A percentile compares a stretch with the other conserved stretches of the same genome.
Conservation (phyloP, 2,797 vertebrate genomes). For the Neosilurus mollespiculum region DNA sequence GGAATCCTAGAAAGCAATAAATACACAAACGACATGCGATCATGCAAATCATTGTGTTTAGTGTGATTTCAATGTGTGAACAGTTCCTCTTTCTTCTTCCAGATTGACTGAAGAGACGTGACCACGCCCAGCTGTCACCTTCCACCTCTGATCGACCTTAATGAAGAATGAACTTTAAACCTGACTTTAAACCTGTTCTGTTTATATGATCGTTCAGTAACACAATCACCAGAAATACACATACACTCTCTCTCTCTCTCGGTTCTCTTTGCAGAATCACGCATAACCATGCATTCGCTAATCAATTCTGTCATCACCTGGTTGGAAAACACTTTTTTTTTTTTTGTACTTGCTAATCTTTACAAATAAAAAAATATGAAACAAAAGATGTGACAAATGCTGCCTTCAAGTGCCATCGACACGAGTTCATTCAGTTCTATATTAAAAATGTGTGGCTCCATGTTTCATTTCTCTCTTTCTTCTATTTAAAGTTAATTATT, state of each 20-base stretch:
- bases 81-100: constrained; percentile 4
- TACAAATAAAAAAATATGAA: constrained; percentile 37
- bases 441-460: no score
- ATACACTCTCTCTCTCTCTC: no score
- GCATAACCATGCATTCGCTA: neutral
- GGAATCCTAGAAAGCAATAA: neutral
- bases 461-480: no score
- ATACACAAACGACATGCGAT: neutral
- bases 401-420: neutral
- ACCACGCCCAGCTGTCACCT: neutral
- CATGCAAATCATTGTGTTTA: neutral
- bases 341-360: constrained; percentile 32
- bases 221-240: no score
- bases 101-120: constrained; percentile 14
- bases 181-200: neutral
- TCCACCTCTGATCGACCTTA: neutral
- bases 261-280: neutral
- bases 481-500: no score
- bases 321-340: neutral
- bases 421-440: neutral
- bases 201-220: neutral
- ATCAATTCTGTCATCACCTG: neutral
- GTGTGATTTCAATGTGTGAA: neutral
- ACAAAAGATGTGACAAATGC: no score
- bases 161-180: constrained; percentile 4